Evolutionary conservation across 2,888 invertebrate genomes (phyloP).

Genomic region (Deroplatys truncata): DNA sequence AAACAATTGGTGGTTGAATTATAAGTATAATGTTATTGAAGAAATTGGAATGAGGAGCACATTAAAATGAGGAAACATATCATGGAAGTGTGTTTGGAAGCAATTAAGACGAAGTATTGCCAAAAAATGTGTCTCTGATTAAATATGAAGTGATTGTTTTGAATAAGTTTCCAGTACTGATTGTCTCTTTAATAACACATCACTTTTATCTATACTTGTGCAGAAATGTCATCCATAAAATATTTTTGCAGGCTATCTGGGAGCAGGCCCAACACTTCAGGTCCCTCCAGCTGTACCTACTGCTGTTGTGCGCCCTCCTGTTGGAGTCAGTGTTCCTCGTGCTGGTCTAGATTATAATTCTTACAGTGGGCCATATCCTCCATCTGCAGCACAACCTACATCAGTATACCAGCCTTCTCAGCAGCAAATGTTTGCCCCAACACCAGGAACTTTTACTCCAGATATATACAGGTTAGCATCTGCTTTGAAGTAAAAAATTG

Average conservation of each 20-base stretch:
- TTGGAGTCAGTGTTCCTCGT: conserved; percentile 28
- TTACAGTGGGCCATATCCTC: conserved; percentile 22
- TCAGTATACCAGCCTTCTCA: conserved; percentile 37
- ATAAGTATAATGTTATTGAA: no score
- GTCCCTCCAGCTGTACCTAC: conserved; percentile 27
- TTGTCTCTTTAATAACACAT: no score
- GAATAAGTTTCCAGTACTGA: no score
- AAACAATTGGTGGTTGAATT: no score
- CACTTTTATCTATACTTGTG: no score
- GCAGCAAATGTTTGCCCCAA: conserved; percentile 40
- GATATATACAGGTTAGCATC: conserved; percentile 39
- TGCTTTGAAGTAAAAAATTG: background rate
- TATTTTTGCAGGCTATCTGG: conserved; percentile 19
- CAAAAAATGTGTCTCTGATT: no score
- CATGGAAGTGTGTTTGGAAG: no score
- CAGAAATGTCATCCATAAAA: background rate
- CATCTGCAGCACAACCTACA: conserved; percentile 5
- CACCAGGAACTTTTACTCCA: conserved; percentile 38
- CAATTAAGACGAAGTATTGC: no score
- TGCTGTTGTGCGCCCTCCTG: conserved; percentile 22
- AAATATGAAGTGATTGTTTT: background rate
- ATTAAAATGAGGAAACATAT: no score
- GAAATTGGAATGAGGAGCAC: no score
- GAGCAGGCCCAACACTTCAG: conserved; percentile 18
- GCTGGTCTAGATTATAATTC: conserved; percentile 27